Base-by-base conservation (phyloP, 2,113 vertebrate species). In the Psephotus haematonotus region DNA sequence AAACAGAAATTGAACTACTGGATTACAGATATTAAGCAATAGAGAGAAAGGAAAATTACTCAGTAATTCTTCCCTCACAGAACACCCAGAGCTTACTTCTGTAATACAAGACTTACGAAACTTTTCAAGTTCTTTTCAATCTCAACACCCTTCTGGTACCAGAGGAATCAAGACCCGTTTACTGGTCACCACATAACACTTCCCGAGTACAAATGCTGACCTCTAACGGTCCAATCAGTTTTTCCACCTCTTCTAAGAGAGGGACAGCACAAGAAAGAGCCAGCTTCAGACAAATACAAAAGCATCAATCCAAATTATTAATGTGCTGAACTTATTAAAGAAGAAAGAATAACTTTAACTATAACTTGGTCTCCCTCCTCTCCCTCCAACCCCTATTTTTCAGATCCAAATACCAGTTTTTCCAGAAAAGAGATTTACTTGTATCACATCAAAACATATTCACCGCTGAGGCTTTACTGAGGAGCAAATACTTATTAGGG, bases 121-220 rank as follows among this genome's bases (percentile, higher is more conserved):
- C 10, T 75, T 64, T 64, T 23, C 0, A 53, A 59, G 46, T 77
- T 17, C 46, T 82, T 72, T 64, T n/a, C 33, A n/a, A 14, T 16
- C 33, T 20, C 19, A 72, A 47, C 8, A 44, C 3, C 43, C 3
- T 68, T 44, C 27, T 9, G 77, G 52, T 44, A 6, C 7, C 29
- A 62, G 23, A 41, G 57, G 24, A 14, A 55, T 57, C 12, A 10
- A 47, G 4, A 25, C 6, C 44, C 9, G 41, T 29, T 57, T 22
- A 41, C 33, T 28, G 62, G 63, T 28, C 53, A 57, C 44, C 3
- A 19, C 18, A 22, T 17, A 17, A 37, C 8, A 25, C 28, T 65
- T 87, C 17, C 69, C 2, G 15, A 28, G n/a, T 23, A 82, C 87
- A 71, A 82, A 84, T 68, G 78, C 92, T 90, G 87, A 93, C 90